phyloP scores from a whole-genome alignment of 2,797 vertebrate genomes.

The Sebastes itinus region DNA sequence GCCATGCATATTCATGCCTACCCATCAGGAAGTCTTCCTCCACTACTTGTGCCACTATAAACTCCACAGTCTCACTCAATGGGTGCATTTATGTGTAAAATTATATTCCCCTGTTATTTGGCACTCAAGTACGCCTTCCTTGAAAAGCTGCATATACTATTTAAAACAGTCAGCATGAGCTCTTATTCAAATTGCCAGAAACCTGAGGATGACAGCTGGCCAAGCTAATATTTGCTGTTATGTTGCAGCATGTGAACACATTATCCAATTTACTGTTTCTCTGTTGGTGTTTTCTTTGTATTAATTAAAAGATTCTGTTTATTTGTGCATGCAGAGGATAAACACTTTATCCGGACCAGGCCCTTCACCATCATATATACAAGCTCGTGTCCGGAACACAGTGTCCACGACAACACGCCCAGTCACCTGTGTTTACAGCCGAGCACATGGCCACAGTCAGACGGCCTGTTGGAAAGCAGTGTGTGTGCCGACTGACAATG shows the following conservation, averaged over 20 bases:
- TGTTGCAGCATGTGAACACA: not conserved
- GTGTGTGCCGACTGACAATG: constrained; percentile 63
- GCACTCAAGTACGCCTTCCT: constrained; percentile 13
- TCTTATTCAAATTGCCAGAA: constrained; percentile 20
- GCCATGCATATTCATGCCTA: constrained; percentile 69
- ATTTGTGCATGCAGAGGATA: not conserved
- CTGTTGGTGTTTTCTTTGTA: not conserved
- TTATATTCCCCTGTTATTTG: constrained; percentile 50
- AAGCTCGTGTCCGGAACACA: constrained; percentile 9
- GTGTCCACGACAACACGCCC: constrained; percentile 36
- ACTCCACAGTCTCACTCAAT: constrained; percentile 38
- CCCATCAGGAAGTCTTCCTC: constrained; percentile 57
- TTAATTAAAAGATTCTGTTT: not conserved
- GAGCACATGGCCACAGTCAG: constrained; percentile 68
- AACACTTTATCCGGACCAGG: not conserved
- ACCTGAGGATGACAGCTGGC: constrained; percentile 16
- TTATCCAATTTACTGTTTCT: constrained; percentile 2
- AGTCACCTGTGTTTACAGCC: constrained; percentile 51
- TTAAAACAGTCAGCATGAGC: constrained; percentile 27
- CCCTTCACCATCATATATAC: not conserved
- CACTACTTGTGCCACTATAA: constrained; percentile 34
- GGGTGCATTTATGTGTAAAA: constrained; percentile 55
- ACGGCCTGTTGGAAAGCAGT: constrained; percentile 48
- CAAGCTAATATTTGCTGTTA: constrained; percentile 4
- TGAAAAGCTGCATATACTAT: constrained; percentile 10